Percentiles rank a stretch among this genome's conserved stretches.
phyloP scores from a whole-genome alignment of 2,888 invertebrate genomes.

The Alentia gelatinosa region DNA sequence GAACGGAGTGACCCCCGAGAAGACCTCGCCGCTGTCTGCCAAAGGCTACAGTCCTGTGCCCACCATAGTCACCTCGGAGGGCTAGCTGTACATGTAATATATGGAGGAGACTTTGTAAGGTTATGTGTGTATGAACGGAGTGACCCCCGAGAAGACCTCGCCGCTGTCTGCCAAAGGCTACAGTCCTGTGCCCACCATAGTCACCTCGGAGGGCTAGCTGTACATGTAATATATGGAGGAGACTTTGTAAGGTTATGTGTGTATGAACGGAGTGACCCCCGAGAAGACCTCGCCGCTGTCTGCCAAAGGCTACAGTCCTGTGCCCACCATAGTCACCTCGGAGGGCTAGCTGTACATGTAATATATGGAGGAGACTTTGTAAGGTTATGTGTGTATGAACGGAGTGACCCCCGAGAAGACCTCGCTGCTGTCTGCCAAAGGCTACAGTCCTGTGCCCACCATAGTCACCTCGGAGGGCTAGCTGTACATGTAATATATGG shows the following conservation, averaged over 20 bases:
- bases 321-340: slow-evolving; percentile 26
- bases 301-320: background rate
- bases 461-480: slow-evolving; percentile 14
- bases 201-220: background rate
- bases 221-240: too few species aligned
- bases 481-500: too few species aligned
- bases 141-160: background rate
- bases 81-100: too few species aligned
- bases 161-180: background rate
- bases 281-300: background rate
- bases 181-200: slow-evolving; percentile 23
- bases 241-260: too few species aligned
- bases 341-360: background rate
- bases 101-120: too few species aligned
- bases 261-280: background rate
- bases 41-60: slow-evolving; percentile 28
- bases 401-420: background rate
- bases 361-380: too few species aligned
- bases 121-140: background rate
- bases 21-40: background rate
- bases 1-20: background rate
- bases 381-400: too few species aligned
- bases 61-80: slow-evolving; percentile 21
- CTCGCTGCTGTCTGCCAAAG: background rate
- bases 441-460: slow-evolving; percentile 26